Conservation (phyloP, 2,888 invertebrate species). For the Coenonympha arcania region DNA sequence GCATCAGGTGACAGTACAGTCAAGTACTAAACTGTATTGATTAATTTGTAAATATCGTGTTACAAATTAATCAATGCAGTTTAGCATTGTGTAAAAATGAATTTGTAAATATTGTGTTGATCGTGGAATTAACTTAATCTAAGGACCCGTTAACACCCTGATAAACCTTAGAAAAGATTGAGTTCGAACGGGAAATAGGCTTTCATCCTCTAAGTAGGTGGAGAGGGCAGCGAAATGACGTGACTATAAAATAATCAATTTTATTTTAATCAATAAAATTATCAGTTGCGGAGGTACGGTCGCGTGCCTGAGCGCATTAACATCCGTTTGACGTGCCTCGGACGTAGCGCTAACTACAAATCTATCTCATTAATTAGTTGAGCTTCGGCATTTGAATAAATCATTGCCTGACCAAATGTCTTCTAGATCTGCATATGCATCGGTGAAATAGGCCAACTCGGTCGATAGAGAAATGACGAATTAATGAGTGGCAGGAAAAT, state of each 20-base stretch:
- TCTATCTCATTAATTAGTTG: conserved; percentile 20
- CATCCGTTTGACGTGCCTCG: conserved; percentile 22
- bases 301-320: conserved; percentile 53
- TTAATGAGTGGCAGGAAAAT: too few relatives aligned
- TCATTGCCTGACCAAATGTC: neutral
- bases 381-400: conserved; percentile 10
- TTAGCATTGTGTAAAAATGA: too few relatives aligned
- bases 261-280: conserved; percentile 43
- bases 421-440: neutral
- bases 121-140: too few relatives aligned
- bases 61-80: too few relatives aligned
- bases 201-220: conserved; percentile 5
- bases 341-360: conserved; percentile 19
- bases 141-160: too few relatives aligned
- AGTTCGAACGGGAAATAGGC: neutral
- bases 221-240: conserved; percentile 11
- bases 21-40: too few relatives aligned
- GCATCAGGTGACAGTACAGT: too few relatives aligned
- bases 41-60: too few relatives aligned
- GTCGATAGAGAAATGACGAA: too few relatives aligned
- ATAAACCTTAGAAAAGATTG: too few relatives aligned
- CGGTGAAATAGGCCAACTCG: too few relatives aligned
- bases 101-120: too few relatives aligned
- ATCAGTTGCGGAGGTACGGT: conserved; percentile 33
- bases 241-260: conserved; percentile 19